Evolutionary conservation across 2,797 vertebrate species (phyloP), one percentile per base, ranked within the genome.

Genomic region (Poecilia picta): DNA sequence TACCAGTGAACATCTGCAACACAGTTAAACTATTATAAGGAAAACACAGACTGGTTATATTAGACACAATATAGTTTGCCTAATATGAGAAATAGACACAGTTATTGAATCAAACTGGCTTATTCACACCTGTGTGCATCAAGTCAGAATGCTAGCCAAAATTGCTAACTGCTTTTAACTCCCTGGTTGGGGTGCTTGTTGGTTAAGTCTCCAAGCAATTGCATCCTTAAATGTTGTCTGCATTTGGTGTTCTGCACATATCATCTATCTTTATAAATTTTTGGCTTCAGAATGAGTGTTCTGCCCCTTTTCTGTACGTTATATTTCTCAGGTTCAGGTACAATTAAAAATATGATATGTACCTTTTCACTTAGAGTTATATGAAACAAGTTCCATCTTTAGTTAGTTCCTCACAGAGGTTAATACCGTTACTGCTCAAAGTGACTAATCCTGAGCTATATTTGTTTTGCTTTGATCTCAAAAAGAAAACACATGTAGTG

Each of bases 381-480:
- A 55, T 43, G 8, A 43, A 57, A n/a, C 36, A 39, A 1, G 41
- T 74, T 28, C 39, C 23, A 16, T 74, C 49, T 11, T 5, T 23
- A 5, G 8, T 45, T 62, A 45, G 46, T 59, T 25, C 12, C 73
- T 75, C 74, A 70, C 55, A 79, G 66, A 75, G 76, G 79, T 81
- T 77, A 77, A 73, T 43, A 39, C 62, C 75, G 79, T 39, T 25
- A 53, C 55, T n/a, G 31, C 31, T 33, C 73, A 20, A 71, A 33
- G 20, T 86, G 87, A 87, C 83, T 79, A 80, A 88, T 81, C 53
- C 68, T 71, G 57, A 41, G 46, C 45, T 72, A 4, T 55, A 76
- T 74, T 53, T 36, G 76, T 74, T 66, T 36, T 47, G 53, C 25
- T 55, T n/a, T 55, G 53, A 57, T 57, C 10, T 59, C 78, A 59